Evolutionary conservation across 2,888 invertebrate species (phyloP), one percentile per base, ranked within the genome.

Genomic region (Tetheella fluctuosa): DNA sequence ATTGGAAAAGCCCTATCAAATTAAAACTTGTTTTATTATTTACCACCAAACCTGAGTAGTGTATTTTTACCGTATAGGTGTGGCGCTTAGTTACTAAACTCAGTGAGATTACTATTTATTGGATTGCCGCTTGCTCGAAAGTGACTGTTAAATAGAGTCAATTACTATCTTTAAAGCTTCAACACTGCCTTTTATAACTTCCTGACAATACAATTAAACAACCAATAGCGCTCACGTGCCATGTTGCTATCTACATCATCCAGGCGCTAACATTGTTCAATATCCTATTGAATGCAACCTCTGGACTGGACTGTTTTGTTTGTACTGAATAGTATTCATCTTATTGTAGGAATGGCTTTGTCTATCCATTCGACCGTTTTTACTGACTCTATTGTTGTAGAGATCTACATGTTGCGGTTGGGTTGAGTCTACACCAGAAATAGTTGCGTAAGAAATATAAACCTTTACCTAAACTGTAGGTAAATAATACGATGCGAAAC

Each of bases 181-280:
- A 70, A 48, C 61, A n/a, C 6, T n/a, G 4, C 15, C 39, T n/a
- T 39, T 6, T n/a, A 39, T 6, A n/a, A 39, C 7, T n/a, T 57
- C 52, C 28, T 59, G 54, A 63, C 60, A 34, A 56, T 63, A 23
- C 39, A 25, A 60, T 67, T 58, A 68, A 63, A 56, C 28, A 53
- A 39, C 37, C 25, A 28, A 53, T 57, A 60, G 57, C 57, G 30
- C 39, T 37, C 52, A 56, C 57, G 56, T 57, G 60, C 64, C 63
- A 59, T 61, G 67, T 67, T 74, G 74, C 73, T 63, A 69, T 69
- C 64, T 53, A 39, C 55, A 34, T 4, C 20, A 54, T 30, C 37
- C 67, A 74, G 75, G 75, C 73, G 65, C 61, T 64, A 28, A 42
- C 42, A 66, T 66, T 66, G 64, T 59, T 54, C 63, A 30, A 52